Evolutionary conservation across 35 echinoderm and acorn worm genomes (phyloP), one percentile per base, ranked within the genome.

Genomic region (Anneissia japonica): DNA sequence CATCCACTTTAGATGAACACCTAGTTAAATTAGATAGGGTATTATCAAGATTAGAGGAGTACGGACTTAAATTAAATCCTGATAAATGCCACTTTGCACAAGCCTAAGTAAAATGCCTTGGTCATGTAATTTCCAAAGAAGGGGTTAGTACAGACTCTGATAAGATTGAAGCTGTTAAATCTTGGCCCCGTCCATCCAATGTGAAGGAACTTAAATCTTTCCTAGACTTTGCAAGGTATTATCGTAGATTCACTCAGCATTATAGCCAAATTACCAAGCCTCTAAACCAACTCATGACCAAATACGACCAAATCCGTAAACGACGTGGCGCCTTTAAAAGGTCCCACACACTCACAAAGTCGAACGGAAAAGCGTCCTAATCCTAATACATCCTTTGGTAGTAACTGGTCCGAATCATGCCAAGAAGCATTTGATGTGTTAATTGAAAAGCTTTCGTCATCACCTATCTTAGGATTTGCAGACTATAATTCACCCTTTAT

Each of bases 181-280:
- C 77, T 35, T 94, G 92, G 90, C 86, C 79, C 23, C 45, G 72
- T 19, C 93, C 93, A 26, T 32, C 45, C 0, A 95, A 91, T 77
- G 82, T 81, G 9, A 75, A 77, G 26, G 76, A 92, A 79, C 74
- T 96, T 5, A 86, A 85, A 46, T 75, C 74, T 3, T 96, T 88
- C 38, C 74, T 96, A 11, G 86, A 86, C 0, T 96, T 96, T 83
- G 72, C 87, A 14, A 81, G 89, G 0, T 96, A 96, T 72, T 96
- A 96, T 73, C 64, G 93, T 28, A 38, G 89, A 35, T 92, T 95
- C 30, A 88, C 91, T 30, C 41, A 55, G 38, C 31, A 77, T 45
- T 91, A 85, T 38, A 74, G 76, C 31, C 40, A 82, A 36, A 88
- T 95, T 28, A 89, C 93, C 26, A 81, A 40, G 32, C 89, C 93